Conservation (phyloP, 2,888 invertebrate species). For the Hypolimnas misippus region DNA sequence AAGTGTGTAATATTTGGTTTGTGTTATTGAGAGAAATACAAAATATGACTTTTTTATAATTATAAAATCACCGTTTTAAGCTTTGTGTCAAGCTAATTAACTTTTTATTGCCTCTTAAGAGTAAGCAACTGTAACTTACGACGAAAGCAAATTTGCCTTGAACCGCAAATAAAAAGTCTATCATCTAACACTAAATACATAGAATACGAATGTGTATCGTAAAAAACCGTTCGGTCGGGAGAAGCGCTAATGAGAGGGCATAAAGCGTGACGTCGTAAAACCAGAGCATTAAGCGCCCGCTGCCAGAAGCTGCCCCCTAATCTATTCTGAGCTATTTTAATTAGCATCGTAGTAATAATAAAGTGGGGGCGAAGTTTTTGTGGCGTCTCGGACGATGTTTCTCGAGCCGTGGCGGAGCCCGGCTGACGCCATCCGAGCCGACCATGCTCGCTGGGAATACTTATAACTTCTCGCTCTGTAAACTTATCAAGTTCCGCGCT, state of each 20-base stretch:
- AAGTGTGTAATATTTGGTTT: too few species aligned
- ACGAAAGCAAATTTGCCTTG: constrained; percentile 5
- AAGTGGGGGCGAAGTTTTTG: constrained; percentile 77
- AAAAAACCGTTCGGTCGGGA: constrained; percentile 70
- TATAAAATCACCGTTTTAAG: too few species aligned
- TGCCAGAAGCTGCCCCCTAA: constrained; percentile 78
- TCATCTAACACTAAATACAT: constrained; percentile 38
- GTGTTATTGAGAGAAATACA: too few species aligned
- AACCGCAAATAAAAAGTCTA: constrained; percentile 14
- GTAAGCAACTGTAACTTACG: not conserved
- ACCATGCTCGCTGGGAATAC: constrained; percentile 57
- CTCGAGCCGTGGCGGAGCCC: constrained; percentile 58
- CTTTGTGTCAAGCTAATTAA: too few species aligned
- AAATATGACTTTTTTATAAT: too few species aligned
- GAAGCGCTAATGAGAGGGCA: constrained; percentile 79
- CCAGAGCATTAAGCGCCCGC: constrained; percentile 76
- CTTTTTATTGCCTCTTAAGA: too few species aligned
- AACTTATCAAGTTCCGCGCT: constrained; percentile 62
- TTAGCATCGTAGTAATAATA: constrained; percentile 80
- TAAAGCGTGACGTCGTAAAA: constrained; percentile 82
- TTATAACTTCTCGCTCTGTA: constrained; percentile 68
- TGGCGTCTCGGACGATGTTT: constrained; percentile 69
- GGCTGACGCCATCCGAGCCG: constrained; percentile 43
- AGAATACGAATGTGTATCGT: constrained; percentile 64
- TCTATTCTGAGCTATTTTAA: constrained; percentile 82